Evolutionary conservation across 2,797 vertebrate genomes (phyloP).

Genomic region (Brachymystax lenok): DNA sequence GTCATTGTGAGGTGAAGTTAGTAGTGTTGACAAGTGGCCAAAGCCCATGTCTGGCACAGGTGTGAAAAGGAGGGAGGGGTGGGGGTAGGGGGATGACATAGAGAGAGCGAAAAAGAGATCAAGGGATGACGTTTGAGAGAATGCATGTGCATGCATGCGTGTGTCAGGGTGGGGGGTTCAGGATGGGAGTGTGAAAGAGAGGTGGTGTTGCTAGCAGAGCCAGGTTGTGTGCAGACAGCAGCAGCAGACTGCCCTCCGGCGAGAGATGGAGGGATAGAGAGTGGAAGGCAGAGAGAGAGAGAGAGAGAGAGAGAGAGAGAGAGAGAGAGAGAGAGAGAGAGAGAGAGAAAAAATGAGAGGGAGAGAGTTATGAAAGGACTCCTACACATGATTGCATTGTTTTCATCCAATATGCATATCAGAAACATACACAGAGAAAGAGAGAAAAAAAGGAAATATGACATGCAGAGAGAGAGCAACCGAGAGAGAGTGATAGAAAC

Average conservation of each 20-base stretch:
- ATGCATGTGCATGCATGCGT: background rate
- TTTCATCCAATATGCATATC: background rate
- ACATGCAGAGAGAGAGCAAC: background rate
- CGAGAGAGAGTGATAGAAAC: background rate
- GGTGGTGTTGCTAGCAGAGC: slow-evolving; percentile 14
- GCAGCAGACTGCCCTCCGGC: background rate
- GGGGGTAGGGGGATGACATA: background rate
- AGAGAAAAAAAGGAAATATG: too few relatives aligned
- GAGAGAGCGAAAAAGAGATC: background rate
- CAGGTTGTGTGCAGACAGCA: slow-evolving; percentile 3
- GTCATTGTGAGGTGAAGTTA: too few relatives aligned
- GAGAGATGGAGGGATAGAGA: background rate
- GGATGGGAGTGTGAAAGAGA: slow-evolving; percentile 7
- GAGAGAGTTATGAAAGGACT: slow-evolving; percentile 39
- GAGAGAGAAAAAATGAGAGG: background rate
- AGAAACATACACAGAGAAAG: background rate
- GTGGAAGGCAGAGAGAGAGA: slow-evolving; percentile 13
- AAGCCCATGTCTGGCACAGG: too few relatives aligned
- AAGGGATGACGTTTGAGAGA: background rate
- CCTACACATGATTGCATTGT: background rate
- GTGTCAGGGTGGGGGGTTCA: background rate
- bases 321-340: slow-evolving; percentile 41
- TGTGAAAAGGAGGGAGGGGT: slow-evolving; percentile 14
- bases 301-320: slow-evolving; percentile 27
- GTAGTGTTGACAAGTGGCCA: too few relatives aligned